Evolutionary conservation across 2,113 vertebrate genomes (phyloP).

Genomic region (Apaloderma vittatum): DNA sequence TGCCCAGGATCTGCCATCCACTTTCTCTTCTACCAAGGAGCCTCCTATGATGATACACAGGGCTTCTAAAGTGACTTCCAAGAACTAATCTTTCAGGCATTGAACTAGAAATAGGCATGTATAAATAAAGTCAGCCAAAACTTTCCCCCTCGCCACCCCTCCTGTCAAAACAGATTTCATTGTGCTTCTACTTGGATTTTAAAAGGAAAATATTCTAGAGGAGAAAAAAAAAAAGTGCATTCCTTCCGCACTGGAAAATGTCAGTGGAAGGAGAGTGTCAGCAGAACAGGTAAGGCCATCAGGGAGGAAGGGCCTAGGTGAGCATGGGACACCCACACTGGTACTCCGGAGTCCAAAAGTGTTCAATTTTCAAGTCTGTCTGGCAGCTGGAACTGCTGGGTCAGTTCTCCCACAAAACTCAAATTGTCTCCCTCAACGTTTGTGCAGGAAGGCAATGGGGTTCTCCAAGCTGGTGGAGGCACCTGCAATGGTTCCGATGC

Average conservation of each 20-base stretch:
- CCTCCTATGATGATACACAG: background rate
- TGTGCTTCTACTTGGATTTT: constrained; percentile 16
- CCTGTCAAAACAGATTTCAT: constrained; percentile 5
- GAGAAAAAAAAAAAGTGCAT: background rate
- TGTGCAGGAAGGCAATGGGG: background rate
- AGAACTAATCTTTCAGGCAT: background rate
- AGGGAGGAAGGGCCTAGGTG: background rate
- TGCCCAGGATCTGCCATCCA: background rate
- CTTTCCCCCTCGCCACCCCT: background rate
- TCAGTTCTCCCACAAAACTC: background rate
- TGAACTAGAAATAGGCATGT: background rate
- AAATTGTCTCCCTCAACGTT: background rate
- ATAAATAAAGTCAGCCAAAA: background rate
- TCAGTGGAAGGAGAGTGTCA: too few relatives aligned
- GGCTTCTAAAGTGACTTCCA: background rate
- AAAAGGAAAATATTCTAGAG: constrained; percentile 10
- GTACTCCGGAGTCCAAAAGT: background rate
- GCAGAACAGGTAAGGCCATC: background rate
- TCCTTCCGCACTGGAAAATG: background rate
- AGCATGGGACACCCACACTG: rapidly evolving
- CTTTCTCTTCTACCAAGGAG: background rate
- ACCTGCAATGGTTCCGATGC: rapidly evolving
- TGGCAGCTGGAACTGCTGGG: background rate
- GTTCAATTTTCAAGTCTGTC: background rate
- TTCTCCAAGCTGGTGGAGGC: background rate